Conservation (phyloP, 2,888 invertebrate genomes). For the Allophyes oxyacanthae region DNA sequence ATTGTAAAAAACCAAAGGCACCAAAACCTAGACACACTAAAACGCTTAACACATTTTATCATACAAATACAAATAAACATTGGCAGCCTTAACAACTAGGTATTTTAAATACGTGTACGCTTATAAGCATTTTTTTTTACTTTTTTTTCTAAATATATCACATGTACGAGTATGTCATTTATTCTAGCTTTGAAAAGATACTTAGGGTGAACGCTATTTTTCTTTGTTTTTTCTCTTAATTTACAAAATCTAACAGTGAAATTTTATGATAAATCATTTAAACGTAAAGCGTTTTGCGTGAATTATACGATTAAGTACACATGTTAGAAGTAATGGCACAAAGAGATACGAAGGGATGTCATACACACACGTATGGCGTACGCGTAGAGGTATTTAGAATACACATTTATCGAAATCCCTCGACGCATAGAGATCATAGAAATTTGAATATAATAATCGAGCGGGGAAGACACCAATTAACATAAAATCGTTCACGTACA, state of each 20-base stretch:
- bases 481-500: slow-evolving; percentile 27
- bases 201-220: slow-evolving; percentile 74
- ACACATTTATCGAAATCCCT: slow-evolving; percentile 26
- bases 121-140: slow-evolving; percentile 78
- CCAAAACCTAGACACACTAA: slow-evolving; percentile 34
- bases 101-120: slow-evolving; percentile 75
- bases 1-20: slow-evolving; percentile 39
- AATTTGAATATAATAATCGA: slow-evolving; percentile 39
- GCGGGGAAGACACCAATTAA: slow-evolving; percentile 35
- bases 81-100: slow-evolving; percentile 72
- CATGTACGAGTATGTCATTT: slow-evolving; percentile 84
- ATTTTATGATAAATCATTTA: slow-evolving; percentile 58
- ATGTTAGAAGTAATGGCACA: slow-evolving; percentile 70
- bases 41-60: slow-evolving; percentile 22
- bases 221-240: slow-evolving; percentile 64
- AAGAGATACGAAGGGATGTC: slow-evolving; percentile 59
- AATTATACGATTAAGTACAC: slow-evolving; percentile 69
- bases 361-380: slow-evolving; percentile 31
- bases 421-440: slow-evolving; percentile 51
- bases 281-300: slow-evolving; percentile 63
- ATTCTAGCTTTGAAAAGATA: slow-evolving; percentile 72
- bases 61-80: slow-evolving; percentile 52
- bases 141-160: slow-evolving; percentile 80
- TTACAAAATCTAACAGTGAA: slow-evolving; percentile 70
- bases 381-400: slow-evolving; percentile 22